Conservation (phyloP, 2,888 invertebrate species). For the Diploptera punctata region DNA sequence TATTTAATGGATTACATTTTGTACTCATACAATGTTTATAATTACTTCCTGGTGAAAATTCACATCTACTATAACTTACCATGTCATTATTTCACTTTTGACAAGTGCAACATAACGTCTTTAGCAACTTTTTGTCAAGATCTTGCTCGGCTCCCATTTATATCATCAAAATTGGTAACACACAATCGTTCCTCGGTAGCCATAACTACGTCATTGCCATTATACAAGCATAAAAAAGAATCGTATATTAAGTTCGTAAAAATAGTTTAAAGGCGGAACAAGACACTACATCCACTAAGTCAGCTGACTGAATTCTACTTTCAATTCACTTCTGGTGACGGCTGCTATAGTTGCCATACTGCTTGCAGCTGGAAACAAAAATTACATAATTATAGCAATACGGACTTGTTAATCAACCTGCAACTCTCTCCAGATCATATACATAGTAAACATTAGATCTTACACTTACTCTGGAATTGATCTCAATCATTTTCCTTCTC, state of each 20-base stretch:
- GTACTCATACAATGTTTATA: no score
- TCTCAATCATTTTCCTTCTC: background rate
- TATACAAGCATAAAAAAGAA: background rate
- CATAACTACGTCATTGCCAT: background rate
- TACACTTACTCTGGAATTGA: background rate
- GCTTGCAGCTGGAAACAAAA: background rate
- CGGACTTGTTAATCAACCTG: no score
- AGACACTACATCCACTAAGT: background rate
- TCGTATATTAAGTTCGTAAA: background rate
- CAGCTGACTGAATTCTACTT: conserved; percentile 20
- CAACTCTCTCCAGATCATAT: background rate
- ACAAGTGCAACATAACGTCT: conserved; percentile 12
- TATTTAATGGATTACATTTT: no score
- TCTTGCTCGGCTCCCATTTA: background rate
- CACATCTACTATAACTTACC: background rate
- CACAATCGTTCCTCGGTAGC: background rate
- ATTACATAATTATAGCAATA: conserved; percentile 5
- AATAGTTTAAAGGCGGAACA: conserved; percentile 9
- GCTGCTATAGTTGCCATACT: conserved; percentile 25
- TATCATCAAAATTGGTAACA: background rate
- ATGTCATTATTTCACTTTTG: conserved; percentile 3
- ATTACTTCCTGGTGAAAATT: no score
- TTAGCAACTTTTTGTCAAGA: conserved; percentile 3
- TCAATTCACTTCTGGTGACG: conserved; percentile 20
- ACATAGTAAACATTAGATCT: background rate